Evolutionary conservation across 2,113 vertebrate genomes (phyloP).

Genomic region (Phaethon lepturus): DNA sequence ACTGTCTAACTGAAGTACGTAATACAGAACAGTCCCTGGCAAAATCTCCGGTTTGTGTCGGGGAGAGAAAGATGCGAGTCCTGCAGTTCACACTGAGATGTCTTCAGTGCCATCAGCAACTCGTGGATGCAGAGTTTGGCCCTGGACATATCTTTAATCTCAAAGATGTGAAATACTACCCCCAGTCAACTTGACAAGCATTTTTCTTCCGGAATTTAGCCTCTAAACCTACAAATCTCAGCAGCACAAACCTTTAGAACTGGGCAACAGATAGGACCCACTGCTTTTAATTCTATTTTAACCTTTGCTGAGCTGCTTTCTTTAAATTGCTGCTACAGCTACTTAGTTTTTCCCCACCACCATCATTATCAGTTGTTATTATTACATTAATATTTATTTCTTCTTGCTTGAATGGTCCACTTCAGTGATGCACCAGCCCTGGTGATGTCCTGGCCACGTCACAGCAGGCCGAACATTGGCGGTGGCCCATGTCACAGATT

Average conservation of each 20-base stretch:
- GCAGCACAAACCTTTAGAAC: background rate
- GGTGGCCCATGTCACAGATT: background rate
- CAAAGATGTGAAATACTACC: background rate
- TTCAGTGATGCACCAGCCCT: background rate
- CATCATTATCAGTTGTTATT: background rate
- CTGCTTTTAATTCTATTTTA: background rate
- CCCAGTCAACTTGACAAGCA: background rate
- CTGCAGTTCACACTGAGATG: background rate
- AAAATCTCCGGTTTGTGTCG: background rate
- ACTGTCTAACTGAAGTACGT: accelerated
- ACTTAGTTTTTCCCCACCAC: background rate
- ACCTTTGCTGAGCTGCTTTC: background rate
- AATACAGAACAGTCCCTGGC: background rate
- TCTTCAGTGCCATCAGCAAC: background rate
- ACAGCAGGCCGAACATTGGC: background rate
- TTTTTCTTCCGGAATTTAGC: background rate
- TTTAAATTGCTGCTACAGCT: background rate
- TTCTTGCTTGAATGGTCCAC: background rate
- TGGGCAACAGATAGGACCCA: background rate
- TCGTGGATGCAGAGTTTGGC: background rate
- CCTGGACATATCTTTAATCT: background rate
- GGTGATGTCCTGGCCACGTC: background rate
- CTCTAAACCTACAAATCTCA: background rate
- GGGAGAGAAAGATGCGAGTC: too few relatives aligned
- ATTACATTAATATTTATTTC: background rate